Evolutionary conservation across 1,140 invertebrate genomes (phyloP).

Genomic region (Anadara kagoshimensis): DNA sequence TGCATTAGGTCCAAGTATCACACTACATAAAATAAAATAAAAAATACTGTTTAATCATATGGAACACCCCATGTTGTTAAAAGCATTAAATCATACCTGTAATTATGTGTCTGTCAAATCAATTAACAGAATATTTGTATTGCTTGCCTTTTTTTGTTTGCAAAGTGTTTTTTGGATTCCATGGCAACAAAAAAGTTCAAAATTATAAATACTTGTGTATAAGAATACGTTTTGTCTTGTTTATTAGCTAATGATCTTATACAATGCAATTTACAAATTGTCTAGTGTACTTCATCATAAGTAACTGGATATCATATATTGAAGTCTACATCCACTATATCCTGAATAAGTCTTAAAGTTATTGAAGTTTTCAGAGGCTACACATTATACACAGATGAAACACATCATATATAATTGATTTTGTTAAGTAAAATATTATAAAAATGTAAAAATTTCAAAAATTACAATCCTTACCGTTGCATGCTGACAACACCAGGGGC

Average conservation of each 20-base stretch:
- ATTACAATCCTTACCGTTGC: neutral
- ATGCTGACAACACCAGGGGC: constrained; percentile 24
- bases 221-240: no score
- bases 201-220: no score
- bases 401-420: neutral
- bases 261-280: no score
- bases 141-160: no score
- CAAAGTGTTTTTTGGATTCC: no score
- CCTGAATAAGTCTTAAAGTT: neutral
- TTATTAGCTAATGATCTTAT: no score
- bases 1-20: constrained; percentile 39
- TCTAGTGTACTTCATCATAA: no score
- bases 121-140: no score
- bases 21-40: constrained; percentile 29
- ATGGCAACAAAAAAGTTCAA: no score
- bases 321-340: neutral
- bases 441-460: neutral
- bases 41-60: neutral
- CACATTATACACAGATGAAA: no score
- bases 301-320: no score
- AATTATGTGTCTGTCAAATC: neutral
- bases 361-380: neutral
- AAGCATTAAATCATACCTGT: constrained; percentile 9
- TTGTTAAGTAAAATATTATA: neutral
- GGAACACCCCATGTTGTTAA: neutral